Conservation (phyloP, 1,140 invertebrate genomes). For the Drosophila pectinifera region DNA sequence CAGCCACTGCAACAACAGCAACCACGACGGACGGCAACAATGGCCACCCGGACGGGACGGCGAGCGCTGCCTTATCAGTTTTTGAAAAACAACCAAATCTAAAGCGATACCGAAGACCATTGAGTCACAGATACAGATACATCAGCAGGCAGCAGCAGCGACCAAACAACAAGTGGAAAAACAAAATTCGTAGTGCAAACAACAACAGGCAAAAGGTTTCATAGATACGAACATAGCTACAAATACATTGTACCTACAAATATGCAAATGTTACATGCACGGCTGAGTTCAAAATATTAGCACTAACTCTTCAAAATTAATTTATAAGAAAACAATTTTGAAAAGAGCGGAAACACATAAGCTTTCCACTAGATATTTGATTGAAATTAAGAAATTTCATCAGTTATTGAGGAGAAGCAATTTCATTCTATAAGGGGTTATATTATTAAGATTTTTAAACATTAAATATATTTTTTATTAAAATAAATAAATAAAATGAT, state of each 20-base stretch:
- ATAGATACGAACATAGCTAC: constrained; percentile 20
- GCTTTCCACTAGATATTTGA: too few relatives aligned
- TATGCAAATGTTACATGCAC: constrained; percentile 28
- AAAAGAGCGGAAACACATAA: too few relatives aligned
- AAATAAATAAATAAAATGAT: too few relatives aligned
- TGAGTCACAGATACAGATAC: constrained; percentile 44
- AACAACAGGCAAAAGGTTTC: constrained; percentile 19
- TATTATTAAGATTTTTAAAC: too few relatives aligned
- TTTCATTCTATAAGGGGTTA: too few relatives aligned
- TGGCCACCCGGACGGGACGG: neutral
- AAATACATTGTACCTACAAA: constrained; percentile 4
- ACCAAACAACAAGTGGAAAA: constrained; percentile 69
- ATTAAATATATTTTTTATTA: too few relatives aligned
- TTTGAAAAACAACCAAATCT: constrained; percentile 53
- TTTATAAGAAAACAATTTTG: too few relatives aligned
- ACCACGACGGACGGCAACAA: constrained; percentile 5
- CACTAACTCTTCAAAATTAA: too few relatives aligned
- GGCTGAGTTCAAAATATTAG: constrained; percentile 13
- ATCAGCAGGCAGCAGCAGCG: neutral
- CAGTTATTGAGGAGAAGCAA: too few relatives aligned
- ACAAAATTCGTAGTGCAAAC: constrained; percentile 61
- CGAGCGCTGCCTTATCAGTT: constrained; percentile 50
- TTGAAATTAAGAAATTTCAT: too few relatives aligned
- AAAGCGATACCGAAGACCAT: constrained; percentile 53
- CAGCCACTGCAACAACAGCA: constrained; percentile 36